Conservation (phyloP, 2,888 invertebrate genomes). For the Pteria penguin region DNA sequence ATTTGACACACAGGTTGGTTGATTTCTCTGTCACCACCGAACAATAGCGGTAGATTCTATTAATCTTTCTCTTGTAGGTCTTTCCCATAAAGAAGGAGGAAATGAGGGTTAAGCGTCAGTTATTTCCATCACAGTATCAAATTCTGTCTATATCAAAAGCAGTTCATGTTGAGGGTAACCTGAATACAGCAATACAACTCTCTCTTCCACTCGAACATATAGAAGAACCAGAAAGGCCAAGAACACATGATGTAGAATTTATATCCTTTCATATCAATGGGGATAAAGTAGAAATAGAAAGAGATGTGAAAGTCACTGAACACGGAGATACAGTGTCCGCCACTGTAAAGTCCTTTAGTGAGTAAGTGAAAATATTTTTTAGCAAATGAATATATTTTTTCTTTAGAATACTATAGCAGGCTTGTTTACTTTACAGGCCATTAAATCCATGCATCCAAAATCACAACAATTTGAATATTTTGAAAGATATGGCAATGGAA, state of each 20-base stretch:
- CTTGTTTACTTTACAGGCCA: too few relatives aligned
- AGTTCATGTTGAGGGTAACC: slow-evolving; percentile 11
- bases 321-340: neutral
- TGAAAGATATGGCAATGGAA: too few relatives aligned
- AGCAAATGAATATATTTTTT: too few relatives aligned
- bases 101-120: neutral
- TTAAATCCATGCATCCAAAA: too few relatives aligned
- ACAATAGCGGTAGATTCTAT: too few relatives aligned
- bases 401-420: too few relatives aligned
- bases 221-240: neutral
- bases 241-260: neutral
- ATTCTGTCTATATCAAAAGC: slow-evolving; percentile 12
- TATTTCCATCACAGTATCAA: slow-evolving; percentile 6
- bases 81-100: slow-evolving; percentile 18
- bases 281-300: slow-evolving; percentile 1
- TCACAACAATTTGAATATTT: too few relatives aligned
- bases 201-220: slow-evolving; percentile 7
- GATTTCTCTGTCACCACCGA: too few relatives aligned
- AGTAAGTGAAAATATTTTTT: slow-evolving; percentile 1
- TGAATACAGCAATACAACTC: neutral
- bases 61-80: too few relatives aligned
- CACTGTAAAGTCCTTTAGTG: slow-evolving; percentile 8
- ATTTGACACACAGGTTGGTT: too few relatives aligned
- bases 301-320: neutral
- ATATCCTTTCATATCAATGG: slow-evolving; percentile 12